phyloP scores from a whole-genome alignment of 2,888 invertebrate genomes.

The Julus scandinavius region DNA sequence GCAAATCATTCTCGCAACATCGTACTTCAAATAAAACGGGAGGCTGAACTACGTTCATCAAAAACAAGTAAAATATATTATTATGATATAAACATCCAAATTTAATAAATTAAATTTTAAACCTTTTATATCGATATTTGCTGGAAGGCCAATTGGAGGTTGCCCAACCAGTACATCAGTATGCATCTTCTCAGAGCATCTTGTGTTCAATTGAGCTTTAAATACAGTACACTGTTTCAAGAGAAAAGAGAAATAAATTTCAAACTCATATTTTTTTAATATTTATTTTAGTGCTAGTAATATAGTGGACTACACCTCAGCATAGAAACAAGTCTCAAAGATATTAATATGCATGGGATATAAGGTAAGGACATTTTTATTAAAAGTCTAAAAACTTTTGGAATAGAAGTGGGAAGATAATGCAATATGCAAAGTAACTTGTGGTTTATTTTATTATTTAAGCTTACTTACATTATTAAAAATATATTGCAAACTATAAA shows the following conservation, averaged over 20 bases:
- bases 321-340: too few relatives aligned
- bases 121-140: conserved; percentile 47
- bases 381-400: too few relatives aligned
- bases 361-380: neutral
- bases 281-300: too few relatives aligned
- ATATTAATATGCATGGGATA: neutral
- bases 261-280: too few relatives aligned
- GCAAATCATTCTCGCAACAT: conserved; percentile 55
- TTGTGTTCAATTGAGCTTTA: conserved; percentile 30
- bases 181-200: neutral
- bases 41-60: conserved; percentile 50
- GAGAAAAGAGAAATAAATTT: neutral
- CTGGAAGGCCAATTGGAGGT: conserved; percentile 46
- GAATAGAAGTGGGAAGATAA: too few relatives aligned
- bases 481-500: conserved; percentile 47
- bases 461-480: neutral
- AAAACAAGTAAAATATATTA: neutral
- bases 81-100: neutral
- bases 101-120: neutral
- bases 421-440: too few relatives aligned
- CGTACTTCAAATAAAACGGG: conserved; percentile 56
- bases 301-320: too few relatives aligned
- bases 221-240: neutral
- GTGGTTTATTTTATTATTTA: neutral
- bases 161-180: neutral